Evolutionary conservation across 2,113 vertebrate species (phyloP).

Genomic region (Nyctibius bracteatus): DNA sequence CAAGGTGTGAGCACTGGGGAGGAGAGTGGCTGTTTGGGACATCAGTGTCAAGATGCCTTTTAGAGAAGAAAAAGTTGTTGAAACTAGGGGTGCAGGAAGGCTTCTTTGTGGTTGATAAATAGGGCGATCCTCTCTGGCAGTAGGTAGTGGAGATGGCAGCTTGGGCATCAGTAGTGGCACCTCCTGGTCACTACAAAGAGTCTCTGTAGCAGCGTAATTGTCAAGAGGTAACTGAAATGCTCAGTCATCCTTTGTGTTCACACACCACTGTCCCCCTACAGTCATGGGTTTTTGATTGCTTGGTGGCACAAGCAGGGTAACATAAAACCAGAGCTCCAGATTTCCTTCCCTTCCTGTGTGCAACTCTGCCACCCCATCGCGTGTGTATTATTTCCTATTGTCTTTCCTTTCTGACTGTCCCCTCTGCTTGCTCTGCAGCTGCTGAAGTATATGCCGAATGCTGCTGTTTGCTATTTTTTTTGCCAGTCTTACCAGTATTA

Average conservation of each 20-base stretch:
- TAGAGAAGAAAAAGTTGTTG: neutral
- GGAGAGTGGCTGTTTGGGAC: neutral
- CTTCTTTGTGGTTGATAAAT: neutral
- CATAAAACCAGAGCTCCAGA: neutral
- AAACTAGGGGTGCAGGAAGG: neutral
- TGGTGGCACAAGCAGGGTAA: neutral
- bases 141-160: neutral
- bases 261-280: no score
- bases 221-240: neutral
- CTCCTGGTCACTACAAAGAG: neutral
- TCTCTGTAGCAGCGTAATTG: neutral
- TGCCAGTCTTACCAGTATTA: neutral
- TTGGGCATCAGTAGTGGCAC: neutral
- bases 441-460: neutral
- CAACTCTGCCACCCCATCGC: fast-evolving
- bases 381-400: neutral
- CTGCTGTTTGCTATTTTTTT: neutral
- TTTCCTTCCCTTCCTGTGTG: neutral
- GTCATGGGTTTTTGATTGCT: neutral
- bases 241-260: neutral
- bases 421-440: neutral
- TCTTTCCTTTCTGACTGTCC: neutral
- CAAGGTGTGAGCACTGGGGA: neutral
- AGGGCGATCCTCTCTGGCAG: neutral
- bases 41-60: neutral